Evolutionary conservation across 2,113 vertebrate genomes (phyloP), one percentile per base, ranked within the genome.

Genomic region (Megalops atlanticus): DNA sequence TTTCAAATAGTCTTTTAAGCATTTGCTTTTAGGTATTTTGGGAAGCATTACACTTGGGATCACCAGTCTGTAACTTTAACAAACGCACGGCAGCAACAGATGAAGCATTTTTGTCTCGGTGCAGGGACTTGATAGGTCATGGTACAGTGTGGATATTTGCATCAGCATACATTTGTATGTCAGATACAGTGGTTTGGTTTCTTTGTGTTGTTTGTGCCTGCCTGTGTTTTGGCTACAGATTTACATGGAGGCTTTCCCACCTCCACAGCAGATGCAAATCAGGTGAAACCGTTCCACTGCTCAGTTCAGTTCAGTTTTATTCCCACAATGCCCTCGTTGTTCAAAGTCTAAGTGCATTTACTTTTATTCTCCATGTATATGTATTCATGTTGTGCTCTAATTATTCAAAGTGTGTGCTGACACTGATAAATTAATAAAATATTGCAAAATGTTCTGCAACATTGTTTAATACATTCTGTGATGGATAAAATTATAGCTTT

Each of bases 1-100:
- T 81, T 72, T 75, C 38, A 68, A 40, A 33, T 75, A 64, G 52
- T 14, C 52, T 31, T 49, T 81, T 81, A 76, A 76, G 68, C 31
- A 76, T 81, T 81, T 75, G 71, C 52, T 35, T 15, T 31, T 76
- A 10, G n/a, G 58, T 64, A n/a, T 31, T 38, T 38, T 58, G 45
- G 27, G 64, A 80, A 16, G 45, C 2, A 38, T 74, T 80, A 45
- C 35, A 49, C 35, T 49, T 80, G 31, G 45, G 45, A 54, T 52
- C 45, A 40, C 72, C 40, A 41, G 38, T 41, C 21, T 74, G 72
- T n/a, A 43, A 41, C 72, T 74, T 21, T 74, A 41, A 41, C 11
- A 36, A 41, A 74, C 35, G 54, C 18, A 21, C 21, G 35, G 49
- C 52, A 68, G 39, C 45, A 41, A n/a, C n/a, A n/a, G n/a, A n/a